Evolutionary conservation across 2,113 vertebrate species (phyloP).

Genomic region (Clinocottus analis): DNA sequence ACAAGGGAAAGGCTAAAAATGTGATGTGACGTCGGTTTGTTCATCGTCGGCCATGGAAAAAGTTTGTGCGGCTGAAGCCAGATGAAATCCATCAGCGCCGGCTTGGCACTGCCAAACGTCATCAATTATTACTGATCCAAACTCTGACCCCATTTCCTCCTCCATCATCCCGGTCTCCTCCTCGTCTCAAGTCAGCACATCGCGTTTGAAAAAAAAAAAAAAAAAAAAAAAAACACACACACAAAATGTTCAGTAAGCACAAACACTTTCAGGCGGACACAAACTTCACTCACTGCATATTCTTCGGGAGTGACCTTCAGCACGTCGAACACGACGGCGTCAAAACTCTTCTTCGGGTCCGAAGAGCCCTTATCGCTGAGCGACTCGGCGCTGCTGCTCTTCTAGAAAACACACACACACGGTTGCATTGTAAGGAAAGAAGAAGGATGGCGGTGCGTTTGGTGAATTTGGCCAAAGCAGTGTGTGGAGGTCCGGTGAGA

Average conservation of each 20-base stretch:
- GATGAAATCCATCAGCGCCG: constrained; percentile 23
- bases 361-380: constrained; percentile 94
- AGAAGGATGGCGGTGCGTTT: background rate
- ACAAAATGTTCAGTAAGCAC: too few relatives aligned
- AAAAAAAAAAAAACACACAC: too few relatives aligned
- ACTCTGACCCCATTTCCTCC: constrained; percentile 59
- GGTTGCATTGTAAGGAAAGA: background rate
- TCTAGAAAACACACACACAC: constrained; percentile 77
- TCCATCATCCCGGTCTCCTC: constrained; percentile 19
- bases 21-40: background rate
- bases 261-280: background rate
- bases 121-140: constrained; percentile 74
- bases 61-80: background rate
- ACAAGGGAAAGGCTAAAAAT: background rate
- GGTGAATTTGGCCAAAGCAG: too few relatives aligned
- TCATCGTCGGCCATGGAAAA: background rate
- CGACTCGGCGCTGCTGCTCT: constrained; percentile 97
- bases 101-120: constrained; percentile 41
- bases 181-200: constrained; percentile 37
- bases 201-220: too few relatives aligned
- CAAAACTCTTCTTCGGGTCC: constrained; percentile 98
- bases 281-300: constrained; percentile 91
- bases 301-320: constrained; percentile 98
- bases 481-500: background rate
- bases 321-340: constrained; percentile 97